These are phyloP conservation scores for Drosophila sp. DNA, from an alignment of 1,140 invertebrate species.

Conservation along the genomic window DNA sequence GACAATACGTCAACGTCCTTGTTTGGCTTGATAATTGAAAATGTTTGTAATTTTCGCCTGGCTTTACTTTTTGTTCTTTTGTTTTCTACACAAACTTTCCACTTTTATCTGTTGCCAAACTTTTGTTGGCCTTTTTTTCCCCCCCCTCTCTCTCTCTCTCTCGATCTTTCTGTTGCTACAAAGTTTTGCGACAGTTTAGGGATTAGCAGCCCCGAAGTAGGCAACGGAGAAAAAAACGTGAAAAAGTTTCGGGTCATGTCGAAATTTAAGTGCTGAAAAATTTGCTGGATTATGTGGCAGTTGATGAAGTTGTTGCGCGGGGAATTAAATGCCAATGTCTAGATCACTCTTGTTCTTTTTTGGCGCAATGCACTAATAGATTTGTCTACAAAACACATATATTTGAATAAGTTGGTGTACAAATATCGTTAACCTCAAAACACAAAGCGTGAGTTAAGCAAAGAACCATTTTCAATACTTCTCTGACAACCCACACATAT, in stretches of 20 bases:
- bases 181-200: constrained; percentile 82
- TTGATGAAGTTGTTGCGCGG: constrained; percentile 75
- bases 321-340: constrained; percentile 72
- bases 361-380: constrained; percentile 67
- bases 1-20: constrained; percentile 77
- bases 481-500: constrained; percentile 19
- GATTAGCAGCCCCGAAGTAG: constrained; percentile 72
- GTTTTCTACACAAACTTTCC: constrained; percentile 59
- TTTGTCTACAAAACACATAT: constrained; percentile 51
- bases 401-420: constrained; percentile 22
- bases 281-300: constrained; percentile 74
- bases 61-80: constrained; percentile 48
- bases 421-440: constrained; percentile 24
- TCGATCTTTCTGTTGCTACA: constrained; percentile 15
- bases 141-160: neutral
- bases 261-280: constrained; percentile 81
- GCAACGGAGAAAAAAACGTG: constrained; percentile 36
- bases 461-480: constrained; percentile 51
- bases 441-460: constrained; percentile 23
- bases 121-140: constrained; percentile 70
- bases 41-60: constrained; percentile 79
- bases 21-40: constrained; percentile 79
- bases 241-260: constrained; percentile 72
- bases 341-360: constrained; percentile 13
- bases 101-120: constrained; percentile 79